Percentiles rank a stretch among this genome's conserved stretches.
Conservation (phyloP, 2,113 vertebrate genomes). For the Serinus canaria region DNA sequence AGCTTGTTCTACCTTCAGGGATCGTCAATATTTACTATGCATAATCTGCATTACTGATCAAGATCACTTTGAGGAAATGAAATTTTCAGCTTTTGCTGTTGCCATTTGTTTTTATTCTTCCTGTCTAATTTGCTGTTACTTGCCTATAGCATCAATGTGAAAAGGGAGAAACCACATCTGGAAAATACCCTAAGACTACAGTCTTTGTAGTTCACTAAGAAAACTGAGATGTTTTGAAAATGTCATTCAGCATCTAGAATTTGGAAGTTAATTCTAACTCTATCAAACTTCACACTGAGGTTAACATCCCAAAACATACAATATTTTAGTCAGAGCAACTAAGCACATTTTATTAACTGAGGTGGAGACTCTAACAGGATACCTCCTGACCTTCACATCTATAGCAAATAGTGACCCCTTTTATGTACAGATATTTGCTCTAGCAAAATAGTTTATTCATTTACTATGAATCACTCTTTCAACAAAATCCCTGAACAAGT, state of each 20-base stretch:
- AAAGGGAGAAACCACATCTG: neutral
- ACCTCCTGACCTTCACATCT: neutral
- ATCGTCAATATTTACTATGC: neutral
- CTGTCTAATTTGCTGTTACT: neutral
- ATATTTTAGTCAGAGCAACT: neutral
- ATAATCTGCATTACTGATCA: neutral
- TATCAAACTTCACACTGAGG: neutral
- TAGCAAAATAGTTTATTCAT: neutral
- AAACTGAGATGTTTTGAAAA: neutral
- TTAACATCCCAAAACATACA: fast-evolving
- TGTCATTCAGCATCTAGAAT: neutral
- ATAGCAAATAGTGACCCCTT: neutral
- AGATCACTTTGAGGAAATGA: neutral
- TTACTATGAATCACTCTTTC: neutral
- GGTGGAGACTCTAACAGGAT: neutral
- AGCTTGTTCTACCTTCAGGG: neutral
- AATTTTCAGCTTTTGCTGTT: neutral
- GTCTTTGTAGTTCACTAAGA: neutral
- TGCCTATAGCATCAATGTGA: neutral
- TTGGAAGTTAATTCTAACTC: neutral
- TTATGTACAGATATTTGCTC: neutral
- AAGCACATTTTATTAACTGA: neutral
- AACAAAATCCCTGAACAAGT: neutral
- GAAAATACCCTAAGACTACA: neutral
- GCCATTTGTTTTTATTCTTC: neutral